Percentiles rank a stretch among this genome's conserved stretches.
Conservation (phyloP, 2,113 vertebrate genomes). For the Callaeas wilsoni region DNA sequence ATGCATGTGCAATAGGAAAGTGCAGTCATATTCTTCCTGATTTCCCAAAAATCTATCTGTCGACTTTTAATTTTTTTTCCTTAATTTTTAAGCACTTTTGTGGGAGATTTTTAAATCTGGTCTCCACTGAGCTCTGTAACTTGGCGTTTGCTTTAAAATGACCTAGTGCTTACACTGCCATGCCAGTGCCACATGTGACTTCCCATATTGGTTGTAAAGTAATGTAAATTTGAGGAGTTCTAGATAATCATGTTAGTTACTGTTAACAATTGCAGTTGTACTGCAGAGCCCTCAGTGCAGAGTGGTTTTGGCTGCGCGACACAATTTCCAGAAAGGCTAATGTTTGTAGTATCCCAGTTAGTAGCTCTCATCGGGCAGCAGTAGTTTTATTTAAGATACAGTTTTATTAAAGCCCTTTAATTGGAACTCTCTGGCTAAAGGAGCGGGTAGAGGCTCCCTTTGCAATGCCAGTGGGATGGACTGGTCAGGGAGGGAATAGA, state of each 20-base stretch:
- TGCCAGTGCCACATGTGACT: not conserved
- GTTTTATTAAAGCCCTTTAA: not conserved
- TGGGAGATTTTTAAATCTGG: not conserved
- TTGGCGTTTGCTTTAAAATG: not conserved
- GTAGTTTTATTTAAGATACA: not conserved
- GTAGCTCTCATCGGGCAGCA: not conserved
- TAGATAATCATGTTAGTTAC: not conserved
- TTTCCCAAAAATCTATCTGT: not conserved
- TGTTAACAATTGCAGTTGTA: not conserved
- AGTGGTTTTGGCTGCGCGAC: not conserved
- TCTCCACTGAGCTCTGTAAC: not conserved
- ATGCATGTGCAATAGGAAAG: not conserved
- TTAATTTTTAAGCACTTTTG: not conserved
- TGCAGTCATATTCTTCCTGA: not conserved
- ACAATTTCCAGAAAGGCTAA: not conserved
- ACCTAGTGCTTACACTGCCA: not conserved
- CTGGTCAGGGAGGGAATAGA: not conserved
- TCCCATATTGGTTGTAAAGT: not conserved
- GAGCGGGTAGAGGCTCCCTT: not conserved
- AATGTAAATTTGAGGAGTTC: not conserved
- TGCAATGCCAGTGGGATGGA: not conserved
- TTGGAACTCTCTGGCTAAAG: not conserved
- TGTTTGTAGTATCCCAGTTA: not conserved
- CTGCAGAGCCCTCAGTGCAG: not conserved
- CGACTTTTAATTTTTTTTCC: not conserved